Percentiles rank a stretch among this genome's conserved stretches.
Evolutionary conservation across 2,888 invertebrate genomes (phyloP).

Genomic region (Lottia gigantea): DNA sequence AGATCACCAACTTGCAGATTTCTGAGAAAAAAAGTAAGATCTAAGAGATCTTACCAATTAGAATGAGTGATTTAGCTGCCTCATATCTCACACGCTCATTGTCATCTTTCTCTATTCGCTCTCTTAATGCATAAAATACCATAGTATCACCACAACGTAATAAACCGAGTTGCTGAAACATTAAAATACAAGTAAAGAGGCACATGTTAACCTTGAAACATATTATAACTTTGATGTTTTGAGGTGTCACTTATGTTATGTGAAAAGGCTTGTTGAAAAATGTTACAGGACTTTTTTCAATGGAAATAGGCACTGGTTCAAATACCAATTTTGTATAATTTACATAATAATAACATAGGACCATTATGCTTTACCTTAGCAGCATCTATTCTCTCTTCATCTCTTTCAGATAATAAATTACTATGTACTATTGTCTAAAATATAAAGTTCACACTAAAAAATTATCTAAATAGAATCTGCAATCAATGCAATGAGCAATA

Average conservation of each 20-base stretch:
- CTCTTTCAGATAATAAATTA: slow-evolving; percentile 50
- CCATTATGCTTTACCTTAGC: slow-evolving; percentile 53
- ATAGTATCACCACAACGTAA: slow-evolving; percentile 62
- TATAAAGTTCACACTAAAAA: not conserved
- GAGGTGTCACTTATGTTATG: too few relatives aligned
- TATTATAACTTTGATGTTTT: too few relatives aligned
- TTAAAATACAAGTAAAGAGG: not conserved
- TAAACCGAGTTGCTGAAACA: slow-evolving; percentile 55
- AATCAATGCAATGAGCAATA: too few relatives aligned
- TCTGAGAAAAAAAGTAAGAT: too few relatives aligned
- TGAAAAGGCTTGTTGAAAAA: too few relatives aligned
- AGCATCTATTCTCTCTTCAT: slow-evolving; percentile 61
- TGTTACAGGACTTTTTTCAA: too few relatives aligned
- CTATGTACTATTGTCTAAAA: slow-evolving; percentile 60
- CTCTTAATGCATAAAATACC: slow-evolving; percentile 62
- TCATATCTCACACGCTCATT: slow-evolving; percentile 62
- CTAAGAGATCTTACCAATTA: slow-evolving; percentile 52
- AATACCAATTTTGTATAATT: too few relatives aligned
- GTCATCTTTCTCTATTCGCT: slow-evolving; percentile 52
- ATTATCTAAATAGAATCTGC: not conserved
- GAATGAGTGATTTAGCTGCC: slow-evolving; percentile 61
- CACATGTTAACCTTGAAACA: too few relatives aligned
- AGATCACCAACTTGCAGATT: too few relatives aligned
- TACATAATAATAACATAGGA: too few relatives aligned
- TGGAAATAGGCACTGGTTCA: too few relatives aligned